Percentiles rank a stretch among this genome's conserved stretches.
Conservation (phyloP, 2,797 vertebrate species). For the Sylvilagus floridanus region DNA sequence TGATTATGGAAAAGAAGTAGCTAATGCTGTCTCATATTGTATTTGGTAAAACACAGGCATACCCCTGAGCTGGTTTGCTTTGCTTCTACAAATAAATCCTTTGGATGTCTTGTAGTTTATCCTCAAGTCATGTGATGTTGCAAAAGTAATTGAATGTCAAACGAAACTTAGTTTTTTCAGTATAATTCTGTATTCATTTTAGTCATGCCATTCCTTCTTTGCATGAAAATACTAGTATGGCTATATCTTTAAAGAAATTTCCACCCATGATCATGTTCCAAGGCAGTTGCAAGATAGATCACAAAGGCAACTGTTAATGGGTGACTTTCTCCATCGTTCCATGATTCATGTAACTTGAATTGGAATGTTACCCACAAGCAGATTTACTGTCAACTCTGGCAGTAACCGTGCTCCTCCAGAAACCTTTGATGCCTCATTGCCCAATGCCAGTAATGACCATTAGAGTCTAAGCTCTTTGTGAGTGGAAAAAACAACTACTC, state of each 20-base stretch:
- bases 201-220: conserved; percentile 53
- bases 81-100: neutral
- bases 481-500: conserved; percentile 46
- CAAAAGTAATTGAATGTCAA: conserved; percentile 8
- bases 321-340: conserved; percentile 76
- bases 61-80: neutral
- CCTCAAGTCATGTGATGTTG: neutral
- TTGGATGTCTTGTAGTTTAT: neutral
- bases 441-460: conserved; percentile 26
- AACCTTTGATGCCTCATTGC: conserved; percentile 73
- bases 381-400: conserved; percentile 58
- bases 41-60: conserved; percentile 10
- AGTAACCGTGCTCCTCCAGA: conserved; percentile 56
- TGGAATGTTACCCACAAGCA: conserved; percentile 79
- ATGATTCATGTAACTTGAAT: conserved; percentile 73
- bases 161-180: conserved; percentile 43
- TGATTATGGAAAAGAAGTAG: neutral
- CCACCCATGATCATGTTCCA: conserved; percentile 73
- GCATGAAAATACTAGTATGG: neutral
- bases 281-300: conserved; percentile 78
- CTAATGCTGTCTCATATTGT: neutral
- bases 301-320: conserved; percentile 77
- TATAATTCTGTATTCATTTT: conserved; percentile 73
- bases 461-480: conserved; percentile 60
- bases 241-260: conserved; percentile 57